A percentile compares a stretch with the other conserved stretches of the same genome.
Conservation (phyloP, 2,888 invertebrate genomes). For the Polydrusus tereticollis region DNA sequence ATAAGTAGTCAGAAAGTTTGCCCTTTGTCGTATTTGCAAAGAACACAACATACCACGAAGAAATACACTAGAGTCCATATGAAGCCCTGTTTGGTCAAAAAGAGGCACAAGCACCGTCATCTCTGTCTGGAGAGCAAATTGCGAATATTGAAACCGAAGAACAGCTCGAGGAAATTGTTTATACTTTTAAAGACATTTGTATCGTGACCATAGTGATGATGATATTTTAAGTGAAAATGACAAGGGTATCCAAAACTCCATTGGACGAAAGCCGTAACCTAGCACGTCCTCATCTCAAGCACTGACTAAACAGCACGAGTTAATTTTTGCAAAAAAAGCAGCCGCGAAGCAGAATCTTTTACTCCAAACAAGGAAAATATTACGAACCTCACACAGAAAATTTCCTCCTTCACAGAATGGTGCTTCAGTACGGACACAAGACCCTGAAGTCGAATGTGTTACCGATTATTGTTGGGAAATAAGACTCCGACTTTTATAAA, state of each 20-base stretch:
- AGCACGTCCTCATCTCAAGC: slow-evolving; percentile 3
- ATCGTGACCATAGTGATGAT: slow-evolving; percentile 35
- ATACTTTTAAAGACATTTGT: slow-evolving; percentile 51
- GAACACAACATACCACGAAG: slow-evolving; percentile 35
- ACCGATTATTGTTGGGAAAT: slow-evolving; percentile 10
- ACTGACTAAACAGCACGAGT: too few species aligned
- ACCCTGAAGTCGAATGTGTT: slow-evolving; percentile 17
- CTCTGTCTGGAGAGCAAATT: slow-evolving; percentile 50
- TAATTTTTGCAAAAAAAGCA: slow-evolving; percentile 9
- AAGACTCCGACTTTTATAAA: slow-evolving; percentile 36
- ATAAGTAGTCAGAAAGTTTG: slow-evolving; percentile 64
- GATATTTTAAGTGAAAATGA: slow-evolving; percentile 26
- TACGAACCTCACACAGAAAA: slow-evolving; percentile 15
- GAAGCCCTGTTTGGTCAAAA: slow-evolving; percentile 59
- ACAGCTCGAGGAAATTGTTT: slow-evolving; percentile 54
- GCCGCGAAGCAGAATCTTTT: slow-evolving; percentile 17
- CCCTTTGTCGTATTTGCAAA: slow-evolving; percentile 42
- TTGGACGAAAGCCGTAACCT: slow-evolving; percentile 9
- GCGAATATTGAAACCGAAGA: too few species aligned
- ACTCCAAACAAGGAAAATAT: slow-evolving; percentile 28
- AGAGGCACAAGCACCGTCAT: slow-evolving; percentile 53
- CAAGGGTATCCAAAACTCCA: slow-evolving; percentile 20
- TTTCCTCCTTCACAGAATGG: slow-evolving; percentile 15
- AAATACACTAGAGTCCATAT: too few species aligned
- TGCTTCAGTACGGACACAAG: slow-evolving; percentile 16